These are phyloP conservation scores for Dendrolimus punctatus DNA, from an alignment of 1,140 invertebrate genomes.

Conservation along the genomic window DNA sequence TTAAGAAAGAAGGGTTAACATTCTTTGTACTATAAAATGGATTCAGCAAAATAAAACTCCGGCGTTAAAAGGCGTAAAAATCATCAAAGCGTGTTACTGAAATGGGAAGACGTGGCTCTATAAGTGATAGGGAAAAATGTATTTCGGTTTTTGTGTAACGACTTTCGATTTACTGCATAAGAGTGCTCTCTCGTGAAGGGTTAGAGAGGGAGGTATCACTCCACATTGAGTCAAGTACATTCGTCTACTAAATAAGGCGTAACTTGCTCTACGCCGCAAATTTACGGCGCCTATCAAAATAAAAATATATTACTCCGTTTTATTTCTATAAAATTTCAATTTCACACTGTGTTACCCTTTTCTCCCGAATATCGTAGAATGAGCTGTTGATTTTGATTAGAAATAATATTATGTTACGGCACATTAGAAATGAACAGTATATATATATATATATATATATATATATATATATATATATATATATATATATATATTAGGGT, in stretches of 20 bases:
- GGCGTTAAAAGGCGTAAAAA: constrained; percentile 23
- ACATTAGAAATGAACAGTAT: not conserved
- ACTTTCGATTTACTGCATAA: constrained; percentile 53
- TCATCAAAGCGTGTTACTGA: constrained; percentile 25
- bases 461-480: too few species aligned
- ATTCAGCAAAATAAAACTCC: not conserved
- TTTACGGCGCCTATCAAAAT: constrained; percentile 28
- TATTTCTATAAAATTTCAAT: constrained; percentile 43
- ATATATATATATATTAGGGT: too few species aligned
- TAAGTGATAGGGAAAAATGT: constrained; percentile 40
- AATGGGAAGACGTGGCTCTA: constrained; percentile 26
- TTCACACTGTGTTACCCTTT: constrained; percentile 36
- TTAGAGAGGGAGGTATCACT: constrained; percentile 40
- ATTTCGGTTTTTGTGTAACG: constrained; percentile 53
- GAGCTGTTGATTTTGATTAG: constrained; percentile 8
- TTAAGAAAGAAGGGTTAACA: not conserved
- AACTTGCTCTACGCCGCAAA: constrained; percentile 33
- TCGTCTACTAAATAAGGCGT: constrained; percentile 54
- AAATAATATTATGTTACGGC: constrained; percentile 1
- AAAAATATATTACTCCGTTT: constrained; percentile 24
- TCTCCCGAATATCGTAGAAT: constrained; percentile 15
- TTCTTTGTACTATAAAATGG: not conserved
- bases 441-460: too few species aligned
- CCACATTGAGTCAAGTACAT: constrained; percentile 37
- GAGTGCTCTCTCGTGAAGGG: constrained; percentile 43